Conservation (phyloP, 2,797 vertebrate genomes). For the Rhynchonycteris naso region DNA sequence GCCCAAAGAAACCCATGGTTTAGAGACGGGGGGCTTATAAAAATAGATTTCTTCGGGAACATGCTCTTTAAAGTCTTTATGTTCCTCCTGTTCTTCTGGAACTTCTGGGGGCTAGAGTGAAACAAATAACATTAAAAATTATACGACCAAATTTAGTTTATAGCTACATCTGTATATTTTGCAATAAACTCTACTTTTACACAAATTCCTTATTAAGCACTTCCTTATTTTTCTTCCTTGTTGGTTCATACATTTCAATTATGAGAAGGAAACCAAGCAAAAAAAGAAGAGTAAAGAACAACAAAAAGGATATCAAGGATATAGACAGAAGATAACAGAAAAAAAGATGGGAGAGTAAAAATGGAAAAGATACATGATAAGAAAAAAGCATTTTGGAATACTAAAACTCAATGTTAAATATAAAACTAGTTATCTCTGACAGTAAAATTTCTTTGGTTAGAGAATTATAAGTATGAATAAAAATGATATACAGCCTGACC, state of each 20-base stretch:
- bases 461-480: not conserved
- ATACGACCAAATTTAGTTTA: not conserved
- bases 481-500: not conserved
- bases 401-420: not conserved
- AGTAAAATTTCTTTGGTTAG: not conserved
- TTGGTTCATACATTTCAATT: constrained; percentile 4
- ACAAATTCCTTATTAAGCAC: not conserved
- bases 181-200: not conserved
- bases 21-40: constrained; percentile 84
- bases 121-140: constrained; percentile 40
- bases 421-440: not conserved
- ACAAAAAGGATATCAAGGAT: not conserved
- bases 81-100: constrained; percentile 79
- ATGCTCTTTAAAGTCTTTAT: constrained; percentile 76
- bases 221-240: not conserved
- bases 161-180: not conserved
- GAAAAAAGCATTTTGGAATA: not conserved
- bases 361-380: not conserved
- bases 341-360: not conserved
- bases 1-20: constrained; percentile 92
- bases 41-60: constrained; percentile 70
- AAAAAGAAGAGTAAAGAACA: not conserved
- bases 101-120: constrained; percentile 84
- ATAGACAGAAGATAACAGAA: not conserved
- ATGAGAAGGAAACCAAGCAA: not conserved